Conservation (phyloP, 2,888 invertebrate species). For the Apeira syringaria region DNA sequence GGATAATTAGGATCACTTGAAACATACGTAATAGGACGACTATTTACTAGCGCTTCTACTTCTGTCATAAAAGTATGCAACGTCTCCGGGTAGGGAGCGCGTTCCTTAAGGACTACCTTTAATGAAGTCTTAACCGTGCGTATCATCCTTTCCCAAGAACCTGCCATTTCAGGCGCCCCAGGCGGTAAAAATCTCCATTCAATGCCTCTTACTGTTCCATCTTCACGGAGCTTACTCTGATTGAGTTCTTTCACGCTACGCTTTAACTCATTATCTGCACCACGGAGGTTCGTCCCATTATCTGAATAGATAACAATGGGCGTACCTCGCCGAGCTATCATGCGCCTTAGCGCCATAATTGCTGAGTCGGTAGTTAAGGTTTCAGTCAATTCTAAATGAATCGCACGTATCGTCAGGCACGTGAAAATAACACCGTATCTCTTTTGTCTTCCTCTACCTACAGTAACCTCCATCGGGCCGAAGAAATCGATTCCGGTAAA, state of each 20-base stretch:
- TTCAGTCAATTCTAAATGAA: slow-evolving; percentile 3
- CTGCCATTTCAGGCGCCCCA: background rate
- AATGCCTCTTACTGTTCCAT: slow-evolving; percentile 3
- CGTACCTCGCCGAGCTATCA: slow-evolving; percentile 26
- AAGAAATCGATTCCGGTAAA: slow-evolving; percentile 17
- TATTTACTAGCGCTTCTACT: slow-evolving; percentile 14
- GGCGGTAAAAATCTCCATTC: slow-evolving; percentile 25
- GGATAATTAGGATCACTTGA: slow-evolving; percentile 5
- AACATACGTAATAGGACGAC: slow-evolving; percentile 7
- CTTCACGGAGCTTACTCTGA: background rate
- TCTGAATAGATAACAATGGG: slow-evolving; percentile 27
- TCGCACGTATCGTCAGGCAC: slow-evolving; percentile 28
- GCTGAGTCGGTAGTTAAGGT: slow-evolving; percentile 14
- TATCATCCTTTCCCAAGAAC: slow-evolving; percentile 25
- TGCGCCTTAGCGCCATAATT: slow-evolving; percentile 29
- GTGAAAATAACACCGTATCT: slow-evolving; percentile 30
- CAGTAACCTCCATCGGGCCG: slow-evolving; percentile 23
- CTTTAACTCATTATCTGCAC: slow-evolving; percentile 16
- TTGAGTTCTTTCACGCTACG: slow-evolving; percentile 11
- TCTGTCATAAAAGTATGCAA: slow-evolving; percentile 16
- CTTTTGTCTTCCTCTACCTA: slow-evolving; percentile 18
- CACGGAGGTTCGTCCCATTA: slow-evolving; percentile 29
- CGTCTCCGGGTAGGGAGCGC: slow-evolving; percentile 18
- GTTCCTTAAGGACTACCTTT: slow-evolving; percentile 4
- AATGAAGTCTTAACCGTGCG: slow-evolving; percentile 18